Evolutionary conservation across 2,888 invertebrate genomes (phyloP).

Genomic region (Microctonus aethiopoides): DNA sequence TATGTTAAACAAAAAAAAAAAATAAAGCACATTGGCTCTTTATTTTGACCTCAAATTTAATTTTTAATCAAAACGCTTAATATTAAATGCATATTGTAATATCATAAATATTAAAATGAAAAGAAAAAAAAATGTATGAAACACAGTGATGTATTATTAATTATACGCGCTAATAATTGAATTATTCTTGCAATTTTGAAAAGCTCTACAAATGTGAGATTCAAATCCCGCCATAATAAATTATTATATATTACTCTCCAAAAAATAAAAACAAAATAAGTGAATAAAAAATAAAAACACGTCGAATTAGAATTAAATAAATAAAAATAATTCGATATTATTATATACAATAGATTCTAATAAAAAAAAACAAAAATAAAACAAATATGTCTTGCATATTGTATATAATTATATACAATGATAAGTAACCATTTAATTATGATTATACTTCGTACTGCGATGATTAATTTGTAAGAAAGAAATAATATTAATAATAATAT

Average conservation of each 20-base stretch:
- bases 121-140: background rate
- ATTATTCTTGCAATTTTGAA: conserved; percentile 12
- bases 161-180: background rate
- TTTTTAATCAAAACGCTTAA: background rate
- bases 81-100: background rate
- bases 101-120: background rate
- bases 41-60: background rate
- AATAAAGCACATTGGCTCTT: background rate
- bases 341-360: background rate
- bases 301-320: conserved; percentile 10
- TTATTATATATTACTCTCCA: conserved; percentile 15
- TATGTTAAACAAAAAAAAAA: background rate
- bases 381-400: conserved; percentile 12
- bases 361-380: background rate
- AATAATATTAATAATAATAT: conserved; percentile 1
- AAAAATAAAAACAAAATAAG: background rate
- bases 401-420: conserved; percentile 54
- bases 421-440: conserved; percentile 53
- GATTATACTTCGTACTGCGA: conserved; percentile 57
- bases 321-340: conserved; percentile 18
- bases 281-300: background rate
- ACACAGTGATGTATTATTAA: background rate
- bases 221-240: background rate
- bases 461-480: conserved; percentile 57
- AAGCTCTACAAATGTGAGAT: background rate